These are phyloP conservation scores for Eupithecia subfuscata DNA, from an alignment of 2,888 invertebrate species.

Conservation along the genomic window DNA sequence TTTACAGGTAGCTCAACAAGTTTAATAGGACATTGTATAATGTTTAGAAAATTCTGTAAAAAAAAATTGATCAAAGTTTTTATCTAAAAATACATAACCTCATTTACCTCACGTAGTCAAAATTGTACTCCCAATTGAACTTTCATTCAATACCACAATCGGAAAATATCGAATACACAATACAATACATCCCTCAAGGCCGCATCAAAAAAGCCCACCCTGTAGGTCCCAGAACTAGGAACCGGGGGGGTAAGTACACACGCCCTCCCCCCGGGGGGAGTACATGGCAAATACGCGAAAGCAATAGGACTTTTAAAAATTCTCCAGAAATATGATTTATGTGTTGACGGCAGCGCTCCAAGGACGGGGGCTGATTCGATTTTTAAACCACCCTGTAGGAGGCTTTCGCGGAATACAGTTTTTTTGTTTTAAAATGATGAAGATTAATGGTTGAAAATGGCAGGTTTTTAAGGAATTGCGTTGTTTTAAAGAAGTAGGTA, in stretches of 20 bases:
- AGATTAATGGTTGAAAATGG: slow-evolving; percentile 37
- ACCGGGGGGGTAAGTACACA: slow-evolving; percentile 84
- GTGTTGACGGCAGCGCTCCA: slow-evolving; percentile 82
- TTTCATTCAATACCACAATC: not conserved
- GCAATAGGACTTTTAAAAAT: slow-evolving; percentile 85
- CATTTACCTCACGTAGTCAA: not conserved
- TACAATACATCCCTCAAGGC: slow-evolving; percentile 48
- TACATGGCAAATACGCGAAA: slow-evolving; percentile 85
- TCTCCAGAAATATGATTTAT: slow-evolving; percentile 85
- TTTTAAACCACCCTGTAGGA: slow-evolving; percentile 79
- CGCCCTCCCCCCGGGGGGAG: slow-evolving; percentile 71
- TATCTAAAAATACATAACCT: not conserved
- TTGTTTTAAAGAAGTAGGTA: not conserved
- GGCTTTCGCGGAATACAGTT: slow-evolving; percentile 59
- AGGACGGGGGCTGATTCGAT: slow-evolving; percentile 83
- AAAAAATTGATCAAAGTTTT: not conserved
- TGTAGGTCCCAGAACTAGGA: slow-evolving; percentile 77
- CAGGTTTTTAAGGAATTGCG: not conserved
- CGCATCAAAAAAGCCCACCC: slow-evolving; percentile 59
- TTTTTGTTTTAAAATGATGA: slow-evolving; percentile 50
- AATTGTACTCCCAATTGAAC: not conserved
- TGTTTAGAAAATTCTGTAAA: not conserved
- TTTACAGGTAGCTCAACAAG: not conserved
- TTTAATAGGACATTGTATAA: not conserved
- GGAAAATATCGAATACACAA: not conserved